Base-by-base conservation (phyloP, 2,888 invertebrate genomes). In the Sarcophaga subvicina region DNA sequence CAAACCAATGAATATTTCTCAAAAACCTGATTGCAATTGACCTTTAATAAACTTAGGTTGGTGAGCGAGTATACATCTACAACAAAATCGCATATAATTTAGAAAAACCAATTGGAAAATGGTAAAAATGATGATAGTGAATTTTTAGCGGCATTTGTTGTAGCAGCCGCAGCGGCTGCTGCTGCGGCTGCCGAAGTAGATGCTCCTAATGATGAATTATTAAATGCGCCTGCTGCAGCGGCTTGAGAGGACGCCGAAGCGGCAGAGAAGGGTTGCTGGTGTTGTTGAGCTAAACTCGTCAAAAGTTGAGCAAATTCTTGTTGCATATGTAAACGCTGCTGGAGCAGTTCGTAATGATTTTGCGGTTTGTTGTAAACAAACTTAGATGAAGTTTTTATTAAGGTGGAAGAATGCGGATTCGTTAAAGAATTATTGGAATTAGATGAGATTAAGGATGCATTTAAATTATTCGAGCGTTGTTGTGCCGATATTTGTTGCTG, bases 301-400 rank as follows among this genome's bases (percentile, higher is more conserved):
- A 92, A 88, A 64, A 92, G 89, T 77, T 92, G 91, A 22, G 91
- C 92, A 54, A 92, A 91, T 82, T 92, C 92, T 87, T 92, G 91
- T 75, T 92, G 92, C 89, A 92, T 86, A 72, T 92, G 92, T 83
- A 92, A 84, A 69, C 91, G 92, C 80, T 92, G 91, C 85, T 91
- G 92, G 85, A 92, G 76, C 88, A 92, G 66, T 86, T 92, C 91
- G 67, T 90, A 91, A 67, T 92, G 91, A 89, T 92, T 92, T 80
- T 92, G 91, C 25, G 92, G 92, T 86, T 92, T 92, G 71, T 92
- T 92, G 85, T 91, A 92, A 37, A 92, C 91, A 83, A 92, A 92
- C 85, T 92, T 92, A 27, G 91, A 91, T 2, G 92, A 90, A 62
- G 92, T 92, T 85, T 91, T 92, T 47, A 92, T 88, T 71, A 92